phyloP scores from a whole-genome alignment of 2,113 vertebrate species.

The Protobothrops mucrosquamatus region DNA sequence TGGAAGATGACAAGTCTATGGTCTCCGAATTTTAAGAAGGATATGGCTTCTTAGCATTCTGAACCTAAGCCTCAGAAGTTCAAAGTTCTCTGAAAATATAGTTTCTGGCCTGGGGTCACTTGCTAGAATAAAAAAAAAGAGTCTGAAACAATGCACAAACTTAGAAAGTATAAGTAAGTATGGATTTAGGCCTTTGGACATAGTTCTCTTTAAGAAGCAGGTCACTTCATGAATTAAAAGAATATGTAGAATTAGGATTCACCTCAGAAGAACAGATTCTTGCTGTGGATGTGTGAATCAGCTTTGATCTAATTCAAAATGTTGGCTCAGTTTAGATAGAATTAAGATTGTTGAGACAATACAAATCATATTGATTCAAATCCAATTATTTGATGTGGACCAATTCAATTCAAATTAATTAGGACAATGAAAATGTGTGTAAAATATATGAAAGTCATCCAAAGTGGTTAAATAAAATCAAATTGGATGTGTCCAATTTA shows the following conservation, averaged over 20 bases:
- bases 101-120: not conserved
- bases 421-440: not conserved
- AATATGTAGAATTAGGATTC: not conserved
- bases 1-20: not conserved
- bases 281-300: not conserved
- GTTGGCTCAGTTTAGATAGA: not conserved
- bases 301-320: not conserved
- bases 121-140: not conserved
- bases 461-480: not conserved
- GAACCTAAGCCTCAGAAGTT: not conserved
- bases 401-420: not conserved
- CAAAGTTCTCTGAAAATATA: not conserved
- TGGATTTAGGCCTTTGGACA: not conserved
- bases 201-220: not conserved
- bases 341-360: not conserved
- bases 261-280: not conserved
- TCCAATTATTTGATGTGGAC: not conserved
- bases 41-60: not conserved
- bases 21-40: not conserved
- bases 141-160: not conserved
- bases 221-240: not conserved
- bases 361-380: not conserved
- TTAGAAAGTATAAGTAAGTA: not conserved
- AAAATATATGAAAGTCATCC: not conserved
- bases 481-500: not conserved